Conservation (phyloP, 2,797 vertebrate genomes). For the Lateolabrax maculatus region DNA sequence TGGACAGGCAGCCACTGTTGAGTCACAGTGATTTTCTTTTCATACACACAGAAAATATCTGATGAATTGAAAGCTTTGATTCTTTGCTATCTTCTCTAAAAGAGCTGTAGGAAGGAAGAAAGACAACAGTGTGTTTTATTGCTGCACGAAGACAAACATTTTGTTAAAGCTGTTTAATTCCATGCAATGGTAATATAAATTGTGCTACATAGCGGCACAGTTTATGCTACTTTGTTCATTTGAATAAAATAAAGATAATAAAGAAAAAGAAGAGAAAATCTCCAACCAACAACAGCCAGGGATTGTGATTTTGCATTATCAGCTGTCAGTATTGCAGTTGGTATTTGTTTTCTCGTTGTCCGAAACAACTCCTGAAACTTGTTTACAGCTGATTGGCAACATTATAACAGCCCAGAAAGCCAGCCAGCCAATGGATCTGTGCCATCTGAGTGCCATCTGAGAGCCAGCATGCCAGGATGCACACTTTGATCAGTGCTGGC, state of each 20-base stretch:
- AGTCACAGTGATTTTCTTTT: constrained; percentile 39
- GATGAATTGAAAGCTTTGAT: constrained; percentile 25
- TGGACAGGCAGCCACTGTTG: constrained; percentile 28
- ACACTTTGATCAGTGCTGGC: constrained; percentile 42
- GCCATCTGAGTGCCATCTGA: constrained; percentile 38
- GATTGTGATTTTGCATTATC: background rate
- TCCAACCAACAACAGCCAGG: background rate
- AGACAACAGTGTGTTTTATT: background rate
- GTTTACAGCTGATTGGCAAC: constrained; percentile 38
- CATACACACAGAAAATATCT: constrained; percentile 3
- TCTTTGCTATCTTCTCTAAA: constrained; percentile 16
- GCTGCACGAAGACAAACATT: constrained; percentile 9
- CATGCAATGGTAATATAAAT: background rate
- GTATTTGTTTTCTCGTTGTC: background rate
- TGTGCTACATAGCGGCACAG: background rate
- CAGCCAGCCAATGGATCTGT: constrained; percentile 27
- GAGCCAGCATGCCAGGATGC: constrained; percentile 36
- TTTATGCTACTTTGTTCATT: constrained; percentile 1
- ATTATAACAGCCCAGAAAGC: constrained; percentile 26
- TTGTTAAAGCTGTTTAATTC: constrained; percentile 13
- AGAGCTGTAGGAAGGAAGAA: background rate
- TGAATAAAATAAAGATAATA: background rate
- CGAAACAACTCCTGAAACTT: constrained; percentile 25
- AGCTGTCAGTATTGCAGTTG: background rate
- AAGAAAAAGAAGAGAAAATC: background rate